phyloP scores from a whole-genome alignment of 2,888 invertebrate genomes.

The Polydrusus tereticollis region DNA sequence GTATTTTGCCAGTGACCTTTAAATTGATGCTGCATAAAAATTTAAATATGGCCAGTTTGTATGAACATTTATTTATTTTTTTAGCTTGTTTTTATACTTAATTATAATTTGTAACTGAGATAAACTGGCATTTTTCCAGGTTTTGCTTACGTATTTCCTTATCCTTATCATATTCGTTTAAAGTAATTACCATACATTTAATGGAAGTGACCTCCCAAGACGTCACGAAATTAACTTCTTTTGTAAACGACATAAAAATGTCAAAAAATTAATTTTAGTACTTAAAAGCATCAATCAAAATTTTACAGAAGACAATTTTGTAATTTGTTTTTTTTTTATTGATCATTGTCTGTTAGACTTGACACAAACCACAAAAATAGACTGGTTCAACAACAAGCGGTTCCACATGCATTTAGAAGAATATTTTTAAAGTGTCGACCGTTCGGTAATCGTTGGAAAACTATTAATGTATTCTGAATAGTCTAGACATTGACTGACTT shows the following conservation, averaged over 20 bases:
- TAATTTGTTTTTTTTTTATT: neutral
- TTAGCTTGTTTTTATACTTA: neutral
- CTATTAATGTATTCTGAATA: conserved; percentile 6
- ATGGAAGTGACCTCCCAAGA: neutral
- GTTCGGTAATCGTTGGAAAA: neutral
- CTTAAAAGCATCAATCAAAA: too few species aligned
- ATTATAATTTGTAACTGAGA: neutral
- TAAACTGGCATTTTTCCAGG: neutral
- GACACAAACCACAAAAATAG: too few species aligned
- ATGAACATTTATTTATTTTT: neutral
- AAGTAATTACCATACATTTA: neutral
- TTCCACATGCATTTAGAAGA: too few species aligned
- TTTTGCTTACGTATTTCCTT: neutral
- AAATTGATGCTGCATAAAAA: conserved; percentile 10
- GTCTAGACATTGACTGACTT: conserved; percentile 12
- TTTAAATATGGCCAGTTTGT: neutral
- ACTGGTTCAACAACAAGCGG: too few species aligned
- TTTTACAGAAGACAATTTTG: too few species aligned
- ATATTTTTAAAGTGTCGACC: neutral
- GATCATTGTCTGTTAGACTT: too few species aligned
- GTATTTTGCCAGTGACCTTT: conserved; percentile 13
- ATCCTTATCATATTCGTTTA: neutral
- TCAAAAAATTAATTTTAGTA: too few species aligned
- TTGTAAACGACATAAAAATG: too few species aligned
- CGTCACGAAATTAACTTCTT: neutral